Conservation (phyloP, 2,888 invertebrate genomes). For the Charanyca ferruginea region DNA sequence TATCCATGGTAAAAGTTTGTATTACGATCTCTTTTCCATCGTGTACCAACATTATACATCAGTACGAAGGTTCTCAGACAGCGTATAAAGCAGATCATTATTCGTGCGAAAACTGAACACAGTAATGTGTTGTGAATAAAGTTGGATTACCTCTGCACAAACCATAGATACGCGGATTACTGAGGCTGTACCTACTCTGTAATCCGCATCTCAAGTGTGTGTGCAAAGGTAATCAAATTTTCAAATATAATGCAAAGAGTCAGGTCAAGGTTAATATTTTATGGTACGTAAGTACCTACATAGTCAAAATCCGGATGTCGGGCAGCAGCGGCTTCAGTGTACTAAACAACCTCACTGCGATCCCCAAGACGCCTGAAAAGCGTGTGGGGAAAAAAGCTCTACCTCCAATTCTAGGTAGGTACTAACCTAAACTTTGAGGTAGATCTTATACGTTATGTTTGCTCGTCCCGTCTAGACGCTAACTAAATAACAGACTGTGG, state of each 20-base stretch:
- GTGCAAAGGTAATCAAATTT: conserved; percentile 19
- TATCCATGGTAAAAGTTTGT: not conserved
- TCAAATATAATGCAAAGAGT: conserved; percentile 2
- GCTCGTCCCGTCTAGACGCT: conserved; percentile 21
- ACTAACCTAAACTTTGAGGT: not conserved
- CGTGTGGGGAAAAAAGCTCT: too few relatives aligned
- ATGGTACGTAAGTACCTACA: too few relatives aligned
- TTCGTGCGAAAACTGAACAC: conserved; percentile 34
- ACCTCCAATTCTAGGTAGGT: conserved; percentile 1
- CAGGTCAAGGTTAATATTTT: conserved; percentile 21
- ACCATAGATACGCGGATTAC: too few relatives aligned
- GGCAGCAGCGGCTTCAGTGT: too few relatives aligned
- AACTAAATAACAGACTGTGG: conserved; percentile 8
- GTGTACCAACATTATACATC: not conserved
- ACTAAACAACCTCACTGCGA: too few relatives aligned
- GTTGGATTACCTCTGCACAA: too few relatives aligned
- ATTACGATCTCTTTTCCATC: not conserved
- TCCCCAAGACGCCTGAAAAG: too few relatives aligned
- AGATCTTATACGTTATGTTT: conserved; percentile 11
- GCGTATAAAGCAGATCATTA: conserved; percentile 4
- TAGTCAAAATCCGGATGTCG: too few relatives aligned
- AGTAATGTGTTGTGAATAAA: conserved; percentile 26
- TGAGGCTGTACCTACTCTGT: too few relatives aligned
- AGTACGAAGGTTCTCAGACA: not conserved
- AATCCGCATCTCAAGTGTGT: conserved; percentile 9